phyloP scores from a whole-genome alignment of 2,797 vertebrate species.

The Poeciliopsis infans region DNA sequence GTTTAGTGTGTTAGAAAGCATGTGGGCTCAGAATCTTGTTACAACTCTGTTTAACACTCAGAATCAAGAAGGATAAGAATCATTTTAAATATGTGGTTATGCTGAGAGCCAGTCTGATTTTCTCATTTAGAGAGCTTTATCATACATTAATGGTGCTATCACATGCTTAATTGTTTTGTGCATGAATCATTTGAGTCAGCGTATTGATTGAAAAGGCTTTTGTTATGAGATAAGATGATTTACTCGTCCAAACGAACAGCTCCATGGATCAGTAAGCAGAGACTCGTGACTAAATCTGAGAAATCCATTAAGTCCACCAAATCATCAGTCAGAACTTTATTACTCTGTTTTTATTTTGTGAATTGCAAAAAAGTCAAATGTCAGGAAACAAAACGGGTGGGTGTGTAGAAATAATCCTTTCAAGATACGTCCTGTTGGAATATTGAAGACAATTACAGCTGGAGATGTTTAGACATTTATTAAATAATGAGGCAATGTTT shows the following conservation, averaged over 20 bases:
- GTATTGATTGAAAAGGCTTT: conserved; percentile 25
- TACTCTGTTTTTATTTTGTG: not conserved
- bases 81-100: not conserved
- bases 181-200: conserved; percentile 30
- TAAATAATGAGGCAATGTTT: not conserved
- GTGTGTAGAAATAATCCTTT: not conserved
- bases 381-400: not conserved
- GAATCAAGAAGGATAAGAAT: not conserved
- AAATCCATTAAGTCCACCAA: conserved; percentile 5
- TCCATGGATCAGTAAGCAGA: conserved; percentile 22
- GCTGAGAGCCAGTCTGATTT: not conserved
- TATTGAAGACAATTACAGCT: not conserved
- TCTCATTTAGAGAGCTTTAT: conserved; percentile 1
- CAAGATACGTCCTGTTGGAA: not conserved
- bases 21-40: not conserved
- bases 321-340: not conserved
- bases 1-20: not conserved
- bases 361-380: not conserved
- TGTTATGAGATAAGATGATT: conserved; percentile 32
- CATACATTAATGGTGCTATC: conserved; percentile 15
- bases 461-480: not conserved
- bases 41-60: not conserved
- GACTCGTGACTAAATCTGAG: conserved; percentile 7
- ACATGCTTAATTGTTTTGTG: conserved; percentile 23
- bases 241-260: conserved; percentile 13